These are phyloP conservation scores for Lutraria lutraria DNA, from an alignment of 2,888 invertebrate species.

Conservation along the genomic window DNA sequence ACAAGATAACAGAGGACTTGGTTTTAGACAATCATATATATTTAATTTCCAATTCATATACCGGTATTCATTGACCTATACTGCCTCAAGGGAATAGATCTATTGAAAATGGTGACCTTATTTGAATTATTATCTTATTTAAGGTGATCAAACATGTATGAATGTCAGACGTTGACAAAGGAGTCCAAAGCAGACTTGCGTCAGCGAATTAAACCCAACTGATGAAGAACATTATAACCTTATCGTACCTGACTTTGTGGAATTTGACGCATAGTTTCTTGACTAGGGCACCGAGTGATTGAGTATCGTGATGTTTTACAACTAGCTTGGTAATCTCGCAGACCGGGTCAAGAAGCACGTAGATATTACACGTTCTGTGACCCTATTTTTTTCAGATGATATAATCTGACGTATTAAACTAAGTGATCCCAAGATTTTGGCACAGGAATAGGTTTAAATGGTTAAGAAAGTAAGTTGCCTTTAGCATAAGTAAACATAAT, in stretches of 20 bases:
- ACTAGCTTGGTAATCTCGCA: neutral
- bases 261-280: conserved; percentile 20
- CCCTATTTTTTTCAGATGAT: neutral
- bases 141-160: neutral
- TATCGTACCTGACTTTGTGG: neutral
- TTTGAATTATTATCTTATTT: neutral
- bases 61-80: conserved; percentile 15
- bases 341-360: neutral
- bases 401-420: neutral
- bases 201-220: neutral
- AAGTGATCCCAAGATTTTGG: neutral
- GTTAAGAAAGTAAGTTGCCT: neutral
- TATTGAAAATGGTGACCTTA: conserved; percentile 11
- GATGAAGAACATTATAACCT: neutral
- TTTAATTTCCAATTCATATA: neutral
- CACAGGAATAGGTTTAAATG: neutral
- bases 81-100: neutral
- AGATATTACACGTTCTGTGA: neutral
- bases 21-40: neutral
- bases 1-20: neutral
- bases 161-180: neutral
- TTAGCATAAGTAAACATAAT: neutral
- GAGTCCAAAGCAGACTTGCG: neutral
- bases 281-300: neutral
- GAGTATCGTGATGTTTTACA: neutral